These are phyloP conservation scores for Erebia ligea DNA, from an alignment of 2,888 invertebrate genomes.

Conservation along the genomic window DNA sequence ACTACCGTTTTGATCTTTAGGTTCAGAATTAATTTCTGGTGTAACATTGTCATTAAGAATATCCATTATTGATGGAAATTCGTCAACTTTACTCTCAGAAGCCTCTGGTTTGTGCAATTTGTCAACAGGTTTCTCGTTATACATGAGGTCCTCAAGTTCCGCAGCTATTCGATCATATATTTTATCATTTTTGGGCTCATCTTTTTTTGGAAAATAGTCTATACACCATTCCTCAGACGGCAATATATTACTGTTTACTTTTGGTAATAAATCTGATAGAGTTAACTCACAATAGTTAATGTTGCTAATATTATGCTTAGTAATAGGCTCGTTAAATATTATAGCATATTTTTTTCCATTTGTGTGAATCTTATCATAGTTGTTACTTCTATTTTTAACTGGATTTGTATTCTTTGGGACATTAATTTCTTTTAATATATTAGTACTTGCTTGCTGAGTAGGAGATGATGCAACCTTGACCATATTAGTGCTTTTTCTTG, in stretches of 20 bases:
- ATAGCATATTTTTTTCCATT: conserved; percentile 68
- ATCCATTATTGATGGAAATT: conserved; percentile 79
- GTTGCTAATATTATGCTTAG: conserved; percentile 53
- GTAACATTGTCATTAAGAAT: conserved; percentile 64
- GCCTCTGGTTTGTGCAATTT: conserved; percentile 45
- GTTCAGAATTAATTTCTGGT: conserved; percentile 52
- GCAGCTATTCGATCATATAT: conserved; percentile 80
- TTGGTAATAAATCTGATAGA: conserved; percentile 62
- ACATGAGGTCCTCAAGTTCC: conserved; percentile 78
- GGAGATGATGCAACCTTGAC: conserved; percentile 41
- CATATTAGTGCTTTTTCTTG: conserved; percentile 50
- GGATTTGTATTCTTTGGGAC: conserved; percentile 47
- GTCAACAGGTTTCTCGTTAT: conserved; percentile 62
- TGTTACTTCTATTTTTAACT: conserved; percentile 54
- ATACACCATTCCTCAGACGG: conserved; percentile 76
- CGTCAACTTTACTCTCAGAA: conserved; percentile 59
- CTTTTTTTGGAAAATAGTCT: conserved; percentile 71
- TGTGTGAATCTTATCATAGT: conserved; percentile 46
- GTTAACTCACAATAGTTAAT: conserved; percentile 52
- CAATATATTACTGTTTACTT: conserved; percentile 62
- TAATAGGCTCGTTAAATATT: conserved; percentile 63
- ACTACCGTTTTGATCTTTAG: conserved; percentile 56
- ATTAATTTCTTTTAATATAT: conserved; percentile 73
- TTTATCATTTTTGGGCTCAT: conserved; percentile 74
- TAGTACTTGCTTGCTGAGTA: conserved; percentile 47